Evolutionary conservation across 2,888 invertebrate species (phyloP), one percentile per base, ranked within the genome.

Genomic region (Baccha elongata): DNA sequence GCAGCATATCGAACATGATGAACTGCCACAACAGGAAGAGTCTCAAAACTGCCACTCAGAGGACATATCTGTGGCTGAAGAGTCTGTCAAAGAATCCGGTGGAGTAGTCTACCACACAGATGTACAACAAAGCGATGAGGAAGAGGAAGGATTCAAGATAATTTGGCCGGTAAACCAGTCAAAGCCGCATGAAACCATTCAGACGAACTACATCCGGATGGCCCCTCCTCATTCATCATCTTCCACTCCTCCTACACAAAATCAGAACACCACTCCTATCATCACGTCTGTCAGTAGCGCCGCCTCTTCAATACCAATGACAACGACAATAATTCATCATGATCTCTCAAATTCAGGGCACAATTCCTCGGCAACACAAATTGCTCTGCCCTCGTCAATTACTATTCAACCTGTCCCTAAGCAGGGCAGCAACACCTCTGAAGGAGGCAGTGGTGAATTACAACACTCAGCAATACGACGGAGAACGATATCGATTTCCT

Each of bases 121-220:
- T 42, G 84, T 86, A 3, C 86, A 85, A 23, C 73, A 81, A 3
- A 83, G 84, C 15, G 85, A 85, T 2, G 86, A 86, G 17, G 85
- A 85, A 1, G 83, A 76, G 13, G 79, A 65, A 7, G 37, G 37
- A 5, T 74, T 58, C 6, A 84, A 84, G 23, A 84, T 84, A 7
- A n/a, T 84, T 13, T 84, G 84, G 84, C 84, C 84, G 1, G 83
- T 76, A 1, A 42, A 23, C 3, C 72, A 62, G 29, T 42, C 68
- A 0, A 83, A 83, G 44, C 65, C 83, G 3, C 73, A 73, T 2
- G 79, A 84, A 3, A 46, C 23, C 21, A 68, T 79, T 52, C 79
- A 79, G 11, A 53, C 69, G 10, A 83, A 78, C 13, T 83, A 73
- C 42, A 83, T 85, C 52, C 85, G 80, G 10, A 84, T 85, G 83